phyloP scores from a whole-genome alignment of 2,113 vertebrate species.

The Lepisosteus oculatus region DNA sequence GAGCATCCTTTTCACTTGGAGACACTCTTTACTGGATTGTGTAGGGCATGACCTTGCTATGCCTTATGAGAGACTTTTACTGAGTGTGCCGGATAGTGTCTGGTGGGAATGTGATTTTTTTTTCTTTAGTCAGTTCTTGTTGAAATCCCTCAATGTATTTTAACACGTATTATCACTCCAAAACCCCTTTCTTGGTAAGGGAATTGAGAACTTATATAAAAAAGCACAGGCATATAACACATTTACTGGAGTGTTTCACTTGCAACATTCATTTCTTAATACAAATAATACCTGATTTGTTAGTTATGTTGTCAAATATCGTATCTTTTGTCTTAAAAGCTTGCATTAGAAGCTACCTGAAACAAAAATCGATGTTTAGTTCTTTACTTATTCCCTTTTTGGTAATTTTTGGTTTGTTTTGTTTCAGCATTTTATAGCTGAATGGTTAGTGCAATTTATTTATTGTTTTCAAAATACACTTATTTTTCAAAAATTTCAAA shows the following conservation, averaged over 20 bases:
- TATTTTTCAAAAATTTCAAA: too few species aligned
- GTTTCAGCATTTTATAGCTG: too few species aligned
- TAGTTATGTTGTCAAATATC: too few species aligned
- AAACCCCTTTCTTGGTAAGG: constrained; percentile 16
- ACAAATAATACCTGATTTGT: neutral
- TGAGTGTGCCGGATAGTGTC: constrained; percentile 10
- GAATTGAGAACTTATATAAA: neutral
- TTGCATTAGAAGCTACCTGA: too few species aligned
- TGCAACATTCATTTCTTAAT: neutral
- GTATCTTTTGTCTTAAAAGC: too few species aligned
- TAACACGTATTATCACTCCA: constrained; percentile 30
- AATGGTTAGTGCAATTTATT: too few species aligned
- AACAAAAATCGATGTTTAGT: too few species aligned
- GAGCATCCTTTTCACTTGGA: constrained; percentile 5
- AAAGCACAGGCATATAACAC: neutral
- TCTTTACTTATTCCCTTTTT: too few species aligned
- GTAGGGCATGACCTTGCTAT: constrained; percentile 17
- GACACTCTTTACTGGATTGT: constrained; percentile 10
- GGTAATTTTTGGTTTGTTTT: too few species aligned
- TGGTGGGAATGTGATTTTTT: constrained; percentile 11
- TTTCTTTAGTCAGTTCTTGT: constrained; percentile 12
- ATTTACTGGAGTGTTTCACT: neutral
- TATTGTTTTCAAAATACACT: too few species aligned
- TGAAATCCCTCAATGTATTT: constrained; percentile 28
- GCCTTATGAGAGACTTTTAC: constrained; percentile 24